Evolutionary conservation across 2,113 vertebrate species (phyloP), one percentile per base, ranked within the genome.

Genomic region (Corapipo altera): DNA sequence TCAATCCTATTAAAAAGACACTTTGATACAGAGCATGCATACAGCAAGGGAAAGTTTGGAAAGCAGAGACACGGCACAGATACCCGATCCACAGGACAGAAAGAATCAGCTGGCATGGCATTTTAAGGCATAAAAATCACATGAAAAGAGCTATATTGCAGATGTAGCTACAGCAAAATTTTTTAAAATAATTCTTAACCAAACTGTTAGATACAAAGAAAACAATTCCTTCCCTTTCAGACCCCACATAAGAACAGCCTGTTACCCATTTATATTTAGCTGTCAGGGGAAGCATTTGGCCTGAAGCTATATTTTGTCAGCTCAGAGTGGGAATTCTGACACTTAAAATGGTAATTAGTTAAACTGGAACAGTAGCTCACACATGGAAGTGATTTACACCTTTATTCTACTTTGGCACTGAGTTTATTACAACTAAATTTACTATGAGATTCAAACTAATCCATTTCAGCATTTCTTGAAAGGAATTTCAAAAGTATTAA

Each of bases 1-100:
- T 57, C 93, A 91, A 95, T 95, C 92, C 92, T 81, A 91, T 95
- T 96, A 96, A 96, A 91, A 94, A 81, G 79, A 81, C 44, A 88
- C 92, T 90, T 94, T 20, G 10, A 6, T 64, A 69, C 11, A 18
- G 57, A 96, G 54, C 71, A 90, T 9, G 44, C 8, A 2, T 41
- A 33, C 39, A 61, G 48, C 15, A 64, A 30, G 59, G 39, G 46
- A 59, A 77, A 79, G 64, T 28, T 5, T 33, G 35, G 15, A 90
- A 90, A 83, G 72, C n/a, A 90, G 33, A 69, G n/a, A 79, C 12
- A 39, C 21, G 12, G 54, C 35, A 66, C 1, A 43, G 32, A 79
- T 7, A 58, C 9, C 33, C 57, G 28, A 76, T 61, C 23, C 54
- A 54, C 17, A 62, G 32, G 37, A 77, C 21, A 5, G 43, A 22